Base-by-base conservation (phyloP, 2,113 vertebrate species). In the Corythornis madagascariensis region DNA sequence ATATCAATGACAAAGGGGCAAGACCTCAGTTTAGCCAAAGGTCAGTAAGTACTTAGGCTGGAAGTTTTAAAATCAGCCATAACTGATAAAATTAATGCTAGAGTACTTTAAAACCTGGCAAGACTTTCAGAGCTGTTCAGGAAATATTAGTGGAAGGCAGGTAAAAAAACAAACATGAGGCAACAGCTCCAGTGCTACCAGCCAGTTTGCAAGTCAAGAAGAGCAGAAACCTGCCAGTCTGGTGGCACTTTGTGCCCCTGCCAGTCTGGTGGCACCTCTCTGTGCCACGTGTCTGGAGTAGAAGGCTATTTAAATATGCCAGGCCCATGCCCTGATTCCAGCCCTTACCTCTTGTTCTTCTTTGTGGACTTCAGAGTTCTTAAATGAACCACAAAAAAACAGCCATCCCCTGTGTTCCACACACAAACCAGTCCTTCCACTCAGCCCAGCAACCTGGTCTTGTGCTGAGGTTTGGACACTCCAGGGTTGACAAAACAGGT, bases 21-120 rank as follows among this genome's bases (percentile, higher is more conserved):
- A 94, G 89, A 81, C 89, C 89, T 90, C 77, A n/a, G 59, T 33
- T 59, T 90, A 92, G 69, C 25, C 78, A 90, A 93, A 95, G 81
- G 84, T 92, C 84, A 87, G 77, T 35, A 42, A 86, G 84, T 64
- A 86, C 86, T 93, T 65, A 18, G 65, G 40, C 1, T 82, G 65
- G 43, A 93, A 93, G 83, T 74, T 86, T 93, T 79, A 63, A 91
- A 79, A 88, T 90, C 80, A 78, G 40, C 48, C 4, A 0, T 50
- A 73, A 90, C 50, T 0, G 0, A 82, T 48, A 55, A 86, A 90
- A 93, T 79, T 86, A 12, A 86, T 89, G 67, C 55, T 73, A 63
- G 40, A 84, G 35, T 38, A 69, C 57, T 93, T 65, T 60, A 60
- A 81, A 93, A 91, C 60, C 57, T 89, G 77, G 71, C 86, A 93